Evolutionary conservation across 2,113 vertebrate species (phyloP).

Genomic region (Amazona guildingii): DNA sequence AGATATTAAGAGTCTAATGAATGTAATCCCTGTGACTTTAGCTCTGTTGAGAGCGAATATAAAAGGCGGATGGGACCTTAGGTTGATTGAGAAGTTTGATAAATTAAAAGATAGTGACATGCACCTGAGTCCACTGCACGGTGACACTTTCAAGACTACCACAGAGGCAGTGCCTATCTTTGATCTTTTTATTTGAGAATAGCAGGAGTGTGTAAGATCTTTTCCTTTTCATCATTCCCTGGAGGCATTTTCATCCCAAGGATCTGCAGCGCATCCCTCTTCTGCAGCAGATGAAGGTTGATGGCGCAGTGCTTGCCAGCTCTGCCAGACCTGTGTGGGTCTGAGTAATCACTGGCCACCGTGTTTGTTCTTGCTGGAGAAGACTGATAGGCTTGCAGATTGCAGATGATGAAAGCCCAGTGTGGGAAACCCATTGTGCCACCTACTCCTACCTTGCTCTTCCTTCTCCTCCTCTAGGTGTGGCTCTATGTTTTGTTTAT

Average conservation of each 20-base stretch:
- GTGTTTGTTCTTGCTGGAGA: neutral
- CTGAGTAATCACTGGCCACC: neutral
- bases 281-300: neutral
- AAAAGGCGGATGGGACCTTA: neutral
- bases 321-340: neutral
- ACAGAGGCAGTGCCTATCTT: neutral
- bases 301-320: neutral
- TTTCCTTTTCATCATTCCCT: neutral
- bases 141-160: neutral
- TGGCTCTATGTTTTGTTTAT: neutral
- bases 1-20: slow-evolving; percentile 34
- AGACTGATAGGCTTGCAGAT: neutral
- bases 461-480: slow-evolving; percentile 31
- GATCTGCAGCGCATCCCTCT: neutral
- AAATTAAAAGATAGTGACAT: slow-evolving; percentile 9
- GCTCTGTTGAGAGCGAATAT: slow-evolving; percentile 8
- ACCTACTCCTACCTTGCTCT: slow-evolving; percentile 12
- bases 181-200: neutral
- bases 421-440: slow-evolving; percentile 37
- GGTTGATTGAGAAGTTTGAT: slow-evolving; percentile 39
- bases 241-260: neutral
- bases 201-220: neutral
- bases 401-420: neutral
- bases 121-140: neutral
- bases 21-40: slow-evolving; percentile 33